Percentiles rank a stretch among this genome's conserved stretches.
These are phyloP conservation scores for Tragelaphus buxtoni DNA, from an alignment of 2,113 vertebrate species.

Conservation along the genomic window DNA sequence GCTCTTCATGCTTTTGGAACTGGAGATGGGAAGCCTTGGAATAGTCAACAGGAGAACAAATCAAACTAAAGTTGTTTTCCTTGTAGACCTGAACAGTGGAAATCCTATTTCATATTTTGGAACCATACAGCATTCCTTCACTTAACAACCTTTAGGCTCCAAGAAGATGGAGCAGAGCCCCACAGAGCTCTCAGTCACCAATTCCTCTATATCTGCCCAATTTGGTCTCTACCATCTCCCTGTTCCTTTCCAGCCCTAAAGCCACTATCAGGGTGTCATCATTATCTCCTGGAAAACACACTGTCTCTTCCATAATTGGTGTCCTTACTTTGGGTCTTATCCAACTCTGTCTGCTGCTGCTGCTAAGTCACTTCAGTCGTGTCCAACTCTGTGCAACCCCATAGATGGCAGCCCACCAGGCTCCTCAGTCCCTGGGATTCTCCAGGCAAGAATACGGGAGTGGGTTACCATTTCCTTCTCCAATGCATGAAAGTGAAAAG, in stretches of 20 bases:
- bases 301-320: not conserved
- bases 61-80: not conserved
- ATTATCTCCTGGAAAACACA: not conserved
- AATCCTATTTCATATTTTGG: not conserved
- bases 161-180: not conserved
- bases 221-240: not conserved
- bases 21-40: not conserved
- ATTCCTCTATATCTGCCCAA: not conserved
- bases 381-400: not conserved
- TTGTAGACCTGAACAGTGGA: not conserved
- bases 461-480: not conserved
- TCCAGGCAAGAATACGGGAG: not conserved
- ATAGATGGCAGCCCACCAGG: not conserved
- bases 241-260: not conserved
- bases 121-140: not conserved
- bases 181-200: not conserved
- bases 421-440: not conserved
- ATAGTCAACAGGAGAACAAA: not conserved
- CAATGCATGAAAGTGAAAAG: not conserved
- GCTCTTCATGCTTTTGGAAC: not conserved
- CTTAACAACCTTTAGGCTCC: not conserved
- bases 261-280: not conserved
- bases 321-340: not conserved
- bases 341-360: not conserved
- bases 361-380: rapidly evolving